Conservation (phyloP, 2,113 vertebrate genomes). For the Terrapene triunguis region DNA sequence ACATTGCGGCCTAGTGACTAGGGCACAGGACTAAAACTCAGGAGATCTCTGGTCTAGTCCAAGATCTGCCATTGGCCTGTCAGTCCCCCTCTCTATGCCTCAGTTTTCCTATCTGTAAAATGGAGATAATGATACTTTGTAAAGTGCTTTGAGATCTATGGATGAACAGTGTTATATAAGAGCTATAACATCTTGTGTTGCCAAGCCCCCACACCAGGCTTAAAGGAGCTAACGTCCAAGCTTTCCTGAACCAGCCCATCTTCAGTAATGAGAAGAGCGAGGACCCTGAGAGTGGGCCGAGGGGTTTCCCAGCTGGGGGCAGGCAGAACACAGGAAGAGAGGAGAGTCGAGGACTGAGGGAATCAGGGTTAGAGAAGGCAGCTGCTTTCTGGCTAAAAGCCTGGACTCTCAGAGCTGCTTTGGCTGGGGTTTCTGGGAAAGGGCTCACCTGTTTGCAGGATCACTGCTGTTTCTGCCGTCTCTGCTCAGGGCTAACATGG, state of each 20-base stretch:
- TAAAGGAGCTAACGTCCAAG: neutral
- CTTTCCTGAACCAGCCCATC: neutral
- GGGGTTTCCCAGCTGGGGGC: neutral
- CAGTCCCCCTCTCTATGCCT: too few species aligned
- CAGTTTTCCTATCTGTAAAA: neutral
- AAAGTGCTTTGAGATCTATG: neutral
- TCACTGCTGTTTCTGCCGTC: rapidly evolving
- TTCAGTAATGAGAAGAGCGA: neutral
- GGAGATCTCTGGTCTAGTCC: too few species aligned
- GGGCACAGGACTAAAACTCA: neutral
- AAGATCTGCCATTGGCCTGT: too few species aligned
- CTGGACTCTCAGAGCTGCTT: neutral
- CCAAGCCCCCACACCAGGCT: neutral
- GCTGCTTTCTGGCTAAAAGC: rapidly evolving
- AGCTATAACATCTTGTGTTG: neutral
- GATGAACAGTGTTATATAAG: neutral
- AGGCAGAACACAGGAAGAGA: neutral
- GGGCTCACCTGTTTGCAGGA: neutral
- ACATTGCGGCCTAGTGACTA: neutral
- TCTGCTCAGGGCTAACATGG: rapidly evolving
- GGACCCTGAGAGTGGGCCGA: neutral
- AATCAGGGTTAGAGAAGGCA: neutral
- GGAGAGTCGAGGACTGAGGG: neutral
- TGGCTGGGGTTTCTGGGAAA: neutral
- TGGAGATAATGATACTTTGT: neutral